Percentiles rank a stretch among this genome's conserved stretches.
phyloP scores from a whole-genome alignment of 2,113 vertebrate genomes.

The Tupaia tana region DNA sequence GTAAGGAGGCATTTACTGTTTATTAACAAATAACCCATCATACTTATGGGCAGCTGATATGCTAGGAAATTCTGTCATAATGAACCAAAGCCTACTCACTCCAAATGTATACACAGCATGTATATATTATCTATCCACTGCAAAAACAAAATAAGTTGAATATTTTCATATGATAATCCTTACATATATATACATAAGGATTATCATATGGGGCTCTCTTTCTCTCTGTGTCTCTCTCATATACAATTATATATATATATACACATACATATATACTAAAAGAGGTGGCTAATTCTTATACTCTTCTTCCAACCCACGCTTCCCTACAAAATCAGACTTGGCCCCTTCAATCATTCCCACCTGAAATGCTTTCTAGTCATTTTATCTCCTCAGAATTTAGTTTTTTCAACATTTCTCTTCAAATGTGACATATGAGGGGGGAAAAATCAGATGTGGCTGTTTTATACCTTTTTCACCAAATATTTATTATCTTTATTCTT shows the following conservation, averaged over 20 bases:
- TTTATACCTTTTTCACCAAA: neutral
- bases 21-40: conserved; percentile 23
- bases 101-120: neutral
- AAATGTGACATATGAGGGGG: neutral
- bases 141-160: neutral
- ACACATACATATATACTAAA: too few relatives aligned
- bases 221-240: too few relatives aligned
- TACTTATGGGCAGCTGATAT: neutral
- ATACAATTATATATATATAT: too few relatives aligned
- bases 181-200: neutral
- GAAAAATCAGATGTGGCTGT: neutral
- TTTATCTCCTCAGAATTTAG: neutral
- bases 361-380: neutral
- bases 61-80: neutral
- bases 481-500: neutral
- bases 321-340: too few relatives aligned
- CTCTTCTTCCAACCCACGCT: neutral
- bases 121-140: neutral
- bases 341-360: neutral
- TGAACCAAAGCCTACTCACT: neutral
- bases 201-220: too few relatives aligned
- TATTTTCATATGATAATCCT: neutral
- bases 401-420: neutral
- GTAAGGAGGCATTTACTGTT: neutral
- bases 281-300: neutral